Base-by-base conservation (phyloP, 2,113 vertebrate species). In the Furnarius figulus region DNA sequence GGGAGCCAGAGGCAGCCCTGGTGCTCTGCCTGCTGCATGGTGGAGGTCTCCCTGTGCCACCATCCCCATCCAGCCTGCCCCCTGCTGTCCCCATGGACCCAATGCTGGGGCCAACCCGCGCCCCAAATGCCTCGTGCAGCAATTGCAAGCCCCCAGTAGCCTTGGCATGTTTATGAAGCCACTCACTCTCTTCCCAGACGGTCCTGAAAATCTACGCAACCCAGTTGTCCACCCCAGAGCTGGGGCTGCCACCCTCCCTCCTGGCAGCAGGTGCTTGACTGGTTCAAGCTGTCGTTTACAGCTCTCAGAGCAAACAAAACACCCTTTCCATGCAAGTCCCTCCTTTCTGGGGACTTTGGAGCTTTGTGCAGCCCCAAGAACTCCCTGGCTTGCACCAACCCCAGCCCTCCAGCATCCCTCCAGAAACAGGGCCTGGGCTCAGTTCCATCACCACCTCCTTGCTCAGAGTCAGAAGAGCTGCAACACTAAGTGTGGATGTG, bases 221-320 rank as follows among this genome's bases (percentile, higher is more conserved):
- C 9, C 0, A 0, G 12, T 2, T 66, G 58, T 28, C 23, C 31
- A 16, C 27, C 5, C 6, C 7, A 14, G 83, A 50, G 22, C 46
- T 56, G 73, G 18, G 46, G 28, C 22, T 70, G 80, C 25, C 30
- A 22, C 65, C 23, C 53, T 40, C 15, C 19, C 23, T 16, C 2
- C n/a, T 46, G 70, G 37, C 12, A 8, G 39, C 79, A 63, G 12
- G 27, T n/a, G 66, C 46, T 27, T 28, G 9, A 47, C n/a, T 8
- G 5, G 22, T 49, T 66, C 44, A 55, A 70, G 67, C 25, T 4
- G 4, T 28, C 3, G 2, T 23, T 74, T 66, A 65, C 8, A 25
- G 39, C 10, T 35, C 28, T 44, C 63, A 24, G n/a, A 33, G 65
- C 23, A 70, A 70, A 56, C 9, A n/a, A 55, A 52, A 9, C 12